These are phyloP conservation scores for Agrilus mali DNA, from an alignment of 2,888 invertebrate species.

Conservation along the genomic window DNA sequence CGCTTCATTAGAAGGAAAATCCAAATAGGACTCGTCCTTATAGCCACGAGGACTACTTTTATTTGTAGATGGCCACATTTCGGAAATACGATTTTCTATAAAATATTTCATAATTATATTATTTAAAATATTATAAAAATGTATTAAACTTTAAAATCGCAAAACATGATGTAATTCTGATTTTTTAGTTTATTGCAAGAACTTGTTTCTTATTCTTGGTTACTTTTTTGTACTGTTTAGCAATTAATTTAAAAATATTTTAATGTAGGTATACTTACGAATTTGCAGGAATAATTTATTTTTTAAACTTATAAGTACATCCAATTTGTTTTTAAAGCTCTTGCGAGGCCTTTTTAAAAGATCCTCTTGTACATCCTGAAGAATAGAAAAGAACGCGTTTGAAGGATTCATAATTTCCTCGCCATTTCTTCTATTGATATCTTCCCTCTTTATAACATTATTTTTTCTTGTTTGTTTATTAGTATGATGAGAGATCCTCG, in stretches of 20 bases:
- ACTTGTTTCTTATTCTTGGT: not conserved
- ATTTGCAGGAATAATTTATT: conserved; percentile 50
- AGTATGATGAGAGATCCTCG: not conserved
- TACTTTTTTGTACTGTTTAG: not conserved
- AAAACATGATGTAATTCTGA: no score
- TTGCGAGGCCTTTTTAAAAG: conserved; percentile 31
- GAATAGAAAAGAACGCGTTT: conserved; percentile 15
- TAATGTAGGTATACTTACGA: conserved; percentile 38
- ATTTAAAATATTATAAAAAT: no score
- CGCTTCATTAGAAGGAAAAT: conserved; percentile 70
- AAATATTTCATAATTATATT: not conserved
- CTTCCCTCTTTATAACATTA: not conserved
- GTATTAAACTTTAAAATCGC: no score
- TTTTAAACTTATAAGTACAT: conserved; percentile 44
- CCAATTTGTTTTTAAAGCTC: conserved; percentile 38
- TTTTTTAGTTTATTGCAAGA: no score
- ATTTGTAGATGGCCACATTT: conserved; percentile 13
- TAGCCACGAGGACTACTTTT: conserved; percentile 19
- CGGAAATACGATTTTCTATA: conserved; percentile 18
- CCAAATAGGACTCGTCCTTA: conserved; percentile 38
- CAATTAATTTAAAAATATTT: not conserved
- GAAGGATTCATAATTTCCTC: conserved; percentile 9
- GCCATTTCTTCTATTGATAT: conserved; percentile 4
- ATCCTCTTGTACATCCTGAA: conserved; percentile 25
- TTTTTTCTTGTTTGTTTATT: not conserved